Evolutionary conservation across 2,113 vertebrate species (phyloP), one percentile per base, ranked within the genome.

Genomic region (Stictonetta naevosa): DNA sequence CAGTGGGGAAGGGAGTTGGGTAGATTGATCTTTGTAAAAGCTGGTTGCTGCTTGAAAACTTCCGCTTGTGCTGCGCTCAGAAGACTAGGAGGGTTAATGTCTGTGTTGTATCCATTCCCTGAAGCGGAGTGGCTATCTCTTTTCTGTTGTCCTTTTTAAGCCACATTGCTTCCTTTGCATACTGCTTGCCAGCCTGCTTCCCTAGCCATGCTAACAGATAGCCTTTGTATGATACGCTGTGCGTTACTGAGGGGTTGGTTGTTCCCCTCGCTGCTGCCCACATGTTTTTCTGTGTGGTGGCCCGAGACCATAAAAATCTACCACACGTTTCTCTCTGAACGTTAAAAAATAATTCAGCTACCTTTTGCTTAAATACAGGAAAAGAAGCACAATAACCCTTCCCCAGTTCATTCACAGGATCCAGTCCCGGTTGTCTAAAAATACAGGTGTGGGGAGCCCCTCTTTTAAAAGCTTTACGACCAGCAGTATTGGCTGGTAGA

Each of bases 381-480:
- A 62, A 55, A 69, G 13, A 0, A 4, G 25, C 9, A n/a, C 66
- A 88, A n/a, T 1, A 2, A 19, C 16, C 42, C 1, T 6, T 36
- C 16, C 13, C 2, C 26, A 5, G 11, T 74, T 13, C 1, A 0
- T 16, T 74, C 4, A 5, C 10, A 55, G 31, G 4, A 0, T 0
- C 20, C n/a, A 38, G 53, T 91, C 52, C 77, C 81, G 63, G 15
- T 87, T 31, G 19, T 50, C 21, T 92, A 1, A 90, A 83, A 92
- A 58, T 80, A 71, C 0, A 8, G 19, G 29, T 55, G 46, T 8
- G 18, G 34, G 42, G 31, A 78, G 13, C 29, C 68, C 15, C 4
- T 90, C 78, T 71, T 87, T 23, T 95, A 58, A 93, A 95, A 69
- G 25, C 17, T 73, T 93, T 88, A 59, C 40, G 90, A 50, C 46